Conservation (phyloP, 2,888 invertebrate genomes). For the Melanostoma mellinum region DNA sequence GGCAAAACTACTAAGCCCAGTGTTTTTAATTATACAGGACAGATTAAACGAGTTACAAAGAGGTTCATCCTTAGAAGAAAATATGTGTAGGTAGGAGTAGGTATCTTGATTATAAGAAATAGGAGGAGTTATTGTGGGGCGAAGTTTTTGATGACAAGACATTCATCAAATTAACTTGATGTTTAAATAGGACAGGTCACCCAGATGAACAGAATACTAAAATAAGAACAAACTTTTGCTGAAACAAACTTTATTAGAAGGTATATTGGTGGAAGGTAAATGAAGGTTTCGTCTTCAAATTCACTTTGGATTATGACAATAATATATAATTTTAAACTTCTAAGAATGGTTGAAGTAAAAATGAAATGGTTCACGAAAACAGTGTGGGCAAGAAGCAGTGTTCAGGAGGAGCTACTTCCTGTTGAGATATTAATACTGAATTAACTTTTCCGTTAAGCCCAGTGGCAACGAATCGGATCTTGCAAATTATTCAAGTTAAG, state of each 20-base stretch:
- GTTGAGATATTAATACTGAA: no score
- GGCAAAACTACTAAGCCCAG: slow-evolving; percentile 22
- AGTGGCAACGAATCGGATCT: no score
- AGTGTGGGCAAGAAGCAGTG: no score
- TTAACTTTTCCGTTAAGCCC: no score
- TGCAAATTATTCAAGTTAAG: no score
- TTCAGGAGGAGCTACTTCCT: no score
- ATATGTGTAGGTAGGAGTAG: no score
- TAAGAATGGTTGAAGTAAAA: no score
- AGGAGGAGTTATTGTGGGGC: background rate
- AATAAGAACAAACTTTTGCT: slow-evolving; percentile 51
- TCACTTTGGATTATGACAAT: background rate
- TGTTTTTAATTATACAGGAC: slow-evolving; percentile 57
- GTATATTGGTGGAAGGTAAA: background rate
- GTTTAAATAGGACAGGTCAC: slow-evolving; percentile 48
- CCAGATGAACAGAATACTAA: slow-evolving; percentile 24
- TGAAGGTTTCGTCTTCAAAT: background rate
- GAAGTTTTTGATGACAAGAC: slow-evolving; percentile 54
- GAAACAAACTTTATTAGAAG: slow-evolving; percentile 30
- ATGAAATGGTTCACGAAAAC: no score
- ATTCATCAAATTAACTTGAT: slow-evolving; percentile 64
- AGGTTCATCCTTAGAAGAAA: background rate
- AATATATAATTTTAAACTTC: no score
- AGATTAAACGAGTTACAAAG: slow-evolving; percentile 58
- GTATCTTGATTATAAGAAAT: no score